Evolutionary conservation across 2,797 vertebrate genomes (phyloP), one percentile per base, ranked within the genome.

Genomic region (Parambassis ranga): DNA sequence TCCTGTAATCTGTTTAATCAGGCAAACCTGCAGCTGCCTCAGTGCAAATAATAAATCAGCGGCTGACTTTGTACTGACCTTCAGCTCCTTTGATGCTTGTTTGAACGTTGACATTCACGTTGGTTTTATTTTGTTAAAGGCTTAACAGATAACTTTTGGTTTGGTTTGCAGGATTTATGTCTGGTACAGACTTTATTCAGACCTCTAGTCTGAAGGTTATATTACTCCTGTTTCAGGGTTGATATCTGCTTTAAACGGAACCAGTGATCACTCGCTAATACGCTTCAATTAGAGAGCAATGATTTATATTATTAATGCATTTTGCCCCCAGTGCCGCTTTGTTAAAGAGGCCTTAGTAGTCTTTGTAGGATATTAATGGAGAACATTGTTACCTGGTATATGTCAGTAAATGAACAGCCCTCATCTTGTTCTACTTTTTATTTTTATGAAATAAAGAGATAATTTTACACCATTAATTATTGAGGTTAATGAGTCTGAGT

Each of bases 261-360:
- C 28, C 8, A 24, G 16, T 31, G 52, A 51, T 63, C 38, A 39
- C 8, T 16, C 10, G 13, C 28, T 71, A 50, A 55, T 47, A 55
- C 30, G 38, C 16, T 51, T 51, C 15, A 75, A 51, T 65, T 57
- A 55, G 4, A 43, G 20, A 7, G 30, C 27, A 33, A 5, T 47
- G 33, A 52, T 61, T 64, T 68, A 13, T 77, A 52, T 64, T 81
- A 68, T 72, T 64, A 77, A 79, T 58, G 33, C 33, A 64, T 71
- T 70, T 76, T 38, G 10, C 60, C 20, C 30, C 44, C 3, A 15
- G 48, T 44, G 57, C 28, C 3, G 2, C 61, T 64, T 65, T 69
- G 35, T 55, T 56, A 19, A 69, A 71, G 50, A 63, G 27, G 31
- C 23, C 55, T 36, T 14, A 1, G 33, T 72, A 73, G 38, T 44